phyloP scores from a whole-genome alignment of 2,888 invertebrate genomes.

The Tetranychus truncatus region DNA sequence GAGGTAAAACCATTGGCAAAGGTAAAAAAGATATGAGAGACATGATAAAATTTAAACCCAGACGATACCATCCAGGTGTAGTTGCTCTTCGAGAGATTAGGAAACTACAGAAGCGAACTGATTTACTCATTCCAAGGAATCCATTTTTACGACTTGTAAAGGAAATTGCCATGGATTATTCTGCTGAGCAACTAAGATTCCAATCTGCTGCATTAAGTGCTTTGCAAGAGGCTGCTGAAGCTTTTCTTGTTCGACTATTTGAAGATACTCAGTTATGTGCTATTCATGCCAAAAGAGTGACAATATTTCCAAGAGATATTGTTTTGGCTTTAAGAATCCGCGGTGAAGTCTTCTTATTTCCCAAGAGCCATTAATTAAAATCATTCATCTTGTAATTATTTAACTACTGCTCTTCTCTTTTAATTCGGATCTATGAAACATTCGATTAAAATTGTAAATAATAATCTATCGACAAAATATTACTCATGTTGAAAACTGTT shows the following conservation, averaged over 20 bases:
- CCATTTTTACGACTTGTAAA: constrained; percentile 87
- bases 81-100: constrained; percentile 90
- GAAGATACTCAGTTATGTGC: constrained; percentile 45
- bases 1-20: constrained; percentile 56
- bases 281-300: constrained; percentile 39
- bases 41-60: constrained; percentile 75
- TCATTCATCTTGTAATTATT: too few relatives aligned
- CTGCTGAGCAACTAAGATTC: constrained; percentile 72
- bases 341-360: constrained; percentile 33
- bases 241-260: constrained; percentile 48
- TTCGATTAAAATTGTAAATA: too few relatives aligned
- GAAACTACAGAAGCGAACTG: constrained; percentile 87
- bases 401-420: too few relatives aligned
- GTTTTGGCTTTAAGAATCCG: constrained; percentile 40
- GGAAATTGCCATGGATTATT: constrained; percentile 94
- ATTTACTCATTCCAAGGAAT: constrained; percentile 80
- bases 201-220: constrained; percentile 76
- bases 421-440: too few relatives aligned
- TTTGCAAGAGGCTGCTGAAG: constrained; percentile 36
- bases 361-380: not conserved
- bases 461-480: too few relatives aligned
- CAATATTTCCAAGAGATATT: constrained; percentile 46
- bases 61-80: constrained; percentile 86
- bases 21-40: constrained; percentile 63
- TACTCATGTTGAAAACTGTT: too few relatives aligned